Evolutionary conservation across 2,797 vertebrate genomes (phyloP).

Genomic region (Acestrorhynchus altus): DNA sequence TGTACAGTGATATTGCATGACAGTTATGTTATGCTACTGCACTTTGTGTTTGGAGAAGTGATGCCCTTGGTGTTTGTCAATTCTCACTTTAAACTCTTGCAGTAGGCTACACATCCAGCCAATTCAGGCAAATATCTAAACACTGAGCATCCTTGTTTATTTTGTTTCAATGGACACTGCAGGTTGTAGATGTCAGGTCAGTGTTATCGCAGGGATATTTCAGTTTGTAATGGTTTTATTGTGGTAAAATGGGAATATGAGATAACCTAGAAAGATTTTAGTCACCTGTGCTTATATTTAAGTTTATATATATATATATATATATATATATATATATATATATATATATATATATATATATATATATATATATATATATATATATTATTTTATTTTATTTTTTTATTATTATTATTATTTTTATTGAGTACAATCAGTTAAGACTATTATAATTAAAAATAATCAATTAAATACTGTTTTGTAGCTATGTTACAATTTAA

Average conservation of each 20-base stretch:
- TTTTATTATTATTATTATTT: not conserved
- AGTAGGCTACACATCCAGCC: not conserved
- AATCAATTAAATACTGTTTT: not conserved
- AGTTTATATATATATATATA: too few species aligned
- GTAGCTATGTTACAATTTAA: not conserved
- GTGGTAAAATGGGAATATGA: too few species aligned
- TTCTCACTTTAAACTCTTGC: not conserved
- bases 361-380: not conserved
- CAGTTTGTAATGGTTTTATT: conserved; percentile 48
- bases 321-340: too few species aligned
- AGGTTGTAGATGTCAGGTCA: conserved; percentile 57
- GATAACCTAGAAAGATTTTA: too few species aligned
- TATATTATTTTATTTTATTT: conserved; percentile 8
- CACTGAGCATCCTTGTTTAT: too few species aligned
- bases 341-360: too few species aligned
- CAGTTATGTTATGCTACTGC: not conserved
- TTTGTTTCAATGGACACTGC: too few species aligned
- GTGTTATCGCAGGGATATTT: conserved; percentile 64
- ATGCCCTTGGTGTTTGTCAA: not conserved
- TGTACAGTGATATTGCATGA: not conserved
- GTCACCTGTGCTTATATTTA: too few species aligned
- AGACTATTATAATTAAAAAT: not conserved
- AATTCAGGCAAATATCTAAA: not conserved
- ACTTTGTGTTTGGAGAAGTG: not conserved
- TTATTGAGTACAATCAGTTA: not conserved